Base-by-base conservation (phyloP, 2,797 vertebrate genomes). In the Simalia tracyae region DNA sequence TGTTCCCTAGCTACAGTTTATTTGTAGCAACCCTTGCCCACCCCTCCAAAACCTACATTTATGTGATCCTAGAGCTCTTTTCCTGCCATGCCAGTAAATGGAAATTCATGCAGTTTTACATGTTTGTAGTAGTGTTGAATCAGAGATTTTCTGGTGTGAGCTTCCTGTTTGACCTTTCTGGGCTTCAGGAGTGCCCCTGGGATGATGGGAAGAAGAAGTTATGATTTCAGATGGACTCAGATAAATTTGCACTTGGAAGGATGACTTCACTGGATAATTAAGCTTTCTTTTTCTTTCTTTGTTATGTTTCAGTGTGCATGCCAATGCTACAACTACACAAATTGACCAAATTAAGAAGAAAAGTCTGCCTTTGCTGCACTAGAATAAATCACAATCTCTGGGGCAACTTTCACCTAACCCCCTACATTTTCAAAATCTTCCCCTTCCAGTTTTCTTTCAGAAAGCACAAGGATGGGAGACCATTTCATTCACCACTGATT, bases 1-100 rank as follows among this genome's bases (percentile, higher is more conserved):
- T 15, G 95, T 97, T 97, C 97, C 97, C 97, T 95, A 97, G 97
- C 98, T 98, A 97, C 96, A 97, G 94, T 97, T 98, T 98, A 95
- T 96, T 97, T 91, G 89, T 96, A 96, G 97, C 97, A 97, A 96
- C 97, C 3, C 36, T 81, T 81, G 72, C 19, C 19, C 1, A 15
- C 36, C 6, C 9, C 3, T 42, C 72, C 42, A 11, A 96, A 92
- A 66, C 19, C 50, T 96, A 95, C 93, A 96, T 96, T 81, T 97
- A 96, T 95, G 96, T 96, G 96, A 95, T 92, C 94, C 95, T 88
- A 94, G 96, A 97, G 95, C 84, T 95, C 94, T 91, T 46, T 93
- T 87, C 92, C 46, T 92, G 91, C 56, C 9, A 94, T 22, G 7
- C 14, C 28, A 22, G 17, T 87, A 14, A 19, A 11, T 31, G n/a